These are phyloP conservation scores for Temnothorax longispinosus DNA, from an alignment of 1,140 invertebrate species.

Conservation along the genomic window DNA sequence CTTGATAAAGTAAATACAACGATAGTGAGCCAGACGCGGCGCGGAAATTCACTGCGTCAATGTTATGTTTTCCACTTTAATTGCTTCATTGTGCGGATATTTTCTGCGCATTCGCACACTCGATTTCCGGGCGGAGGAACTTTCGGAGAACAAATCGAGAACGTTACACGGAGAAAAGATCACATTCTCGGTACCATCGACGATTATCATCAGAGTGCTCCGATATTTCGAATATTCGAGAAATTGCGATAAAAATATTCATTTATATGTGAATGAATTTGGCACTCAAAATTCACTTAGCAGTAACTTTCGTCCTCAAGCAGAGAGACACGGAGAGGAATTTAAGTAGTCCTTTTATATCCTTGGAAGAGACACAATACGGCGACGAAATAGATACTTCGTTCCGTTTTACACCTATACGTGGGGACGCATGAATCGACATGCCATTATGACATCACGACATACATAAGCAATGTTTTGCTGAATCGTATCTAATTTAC, in stretches of 20 bases:
- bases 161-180: neutral
- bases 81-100: constrained; percentile 47
- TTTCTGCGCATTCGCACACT: neutral
- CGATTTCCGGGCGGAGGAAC: neutral
- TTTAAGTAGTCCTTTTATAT: constrained; percentile 16
- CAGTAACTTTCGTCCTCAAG: neutral
- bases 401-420: neutral
- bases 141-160: neutral
- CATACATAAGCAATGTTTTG: constrained; percentile 41
- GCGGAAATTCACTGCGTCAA: constrained; percentile 31
- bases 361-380: neutral
- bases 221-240: neutral
- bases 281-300: neutral
- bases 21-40: constrained; percentile 21
- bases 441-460: constrained; percentile 33
- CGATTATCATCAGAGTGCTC: neutral
- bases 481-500: constrained; percentile 61
- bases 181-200: neutral
- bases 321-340: neutral
- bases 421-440: constrained; percentile 34
- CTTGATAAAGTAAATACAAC: constrained; percentile 58
- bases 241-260: neutral
- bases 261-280: neutral
- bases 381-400: constrained; percentile 4
- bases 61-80: constrained; percentile 52